Evolutionary conservation across 2,888 invertebrate genomes (phyloP), one percentile per base, ranked within the genome.

Genomic region (Dicycla oo): DNA sequence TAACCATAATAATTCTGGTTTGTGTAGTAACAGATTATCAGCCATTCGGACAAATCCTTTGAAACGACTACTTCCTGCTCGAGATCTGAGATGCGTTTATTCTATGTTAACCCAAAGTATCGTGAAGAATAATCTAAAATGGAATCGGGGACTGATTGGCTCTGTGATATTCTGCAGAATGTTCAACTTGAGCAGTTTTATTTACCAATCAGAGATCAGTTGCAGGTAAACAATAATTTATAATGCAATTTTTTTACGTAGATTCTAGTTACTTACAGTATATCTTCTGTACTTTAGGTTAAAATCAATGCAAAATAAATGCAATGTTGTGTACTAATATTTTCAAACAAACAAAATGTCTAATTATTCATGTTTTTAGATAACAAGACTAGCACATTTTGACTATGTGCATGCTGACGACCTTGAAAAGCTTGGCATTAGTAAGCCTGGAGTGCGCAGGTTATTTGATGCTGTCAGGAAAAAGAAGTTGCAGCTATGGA

Each of bases 381-480:
- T 99, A 73, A 99, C 99, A 49, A 97, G 99, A 77, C 94, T 99
- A 87, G 98, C 99, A 67, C 99, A 99, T 94, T 99, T 99, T 92
- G 99, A 99, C 88, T 99, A 98, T 97, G 99, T 99, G n/a, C 98
- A 98, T 88, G 96, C 98, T 0, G 99, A 99, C 85, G 99, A 99
- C 94, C 96, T 99, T 89, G 99, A 99, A 90, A 98, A 98, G 89
- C 98, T 99, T 90, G 99, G 99, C 3, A 97, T 99, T 90, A 98
- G 99, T 63, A 98, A 98, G 91, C 99, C 99, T 67, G 99, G 99
- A 5, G 97, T 98, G 6, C 96, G 99, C 49, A 97, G 99, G 69
- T 95, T 99, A 20, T 95, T 99, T 90, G 99, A 99, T 94, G 98
- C 99, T 18, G 98, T 99, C 2, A 98, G 99, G 87, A 99, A 99